phyloP scores from a whole-genome alignment of 1,140 invertebrate species.

The Neelides sp. region DNA sequence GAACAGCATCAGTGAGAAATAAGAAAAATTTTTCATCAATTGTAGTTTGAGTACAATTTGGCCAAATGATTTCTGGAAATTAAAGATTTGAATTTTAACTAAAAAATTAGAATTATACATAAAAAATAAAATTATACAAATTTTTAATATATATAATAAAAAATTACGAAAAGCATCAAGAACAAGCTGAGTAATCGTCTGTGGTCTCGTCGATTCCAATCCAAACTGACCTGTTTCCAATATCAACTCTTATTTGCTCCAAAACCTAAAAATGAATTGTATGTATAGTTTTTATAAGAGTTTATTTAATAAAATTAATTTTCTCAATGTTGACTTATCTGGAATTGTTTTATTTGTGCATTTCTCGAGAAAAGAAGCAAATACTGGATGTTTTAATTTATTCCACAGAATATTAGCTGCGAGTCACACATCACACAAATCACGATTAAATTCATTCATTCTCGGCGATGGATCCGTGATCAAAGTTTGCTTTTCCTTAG shows the following conservation, averaged over 20 bases:
- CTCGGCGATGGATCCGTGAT: background rate
- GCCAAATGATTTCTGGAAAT: constrained; percentile 7
- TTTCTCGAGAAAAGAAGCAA: no score
- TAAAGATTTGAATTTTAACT: background rate
- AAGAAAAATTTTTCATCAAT: constrained; percentile 32
- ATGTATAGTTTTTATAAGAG: no score
- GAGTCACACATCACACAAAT: background rate
- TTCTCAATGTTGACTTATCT: no score
- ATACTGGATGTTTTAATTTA: background rate
- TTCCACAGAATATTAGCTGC: background rate
- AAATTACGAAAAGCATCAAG: constrained; percentile 2
- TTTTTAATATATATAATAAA: constrained; percentile 7
- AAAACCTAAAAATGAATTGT: no score
- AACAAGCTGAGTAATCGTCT: background rate
- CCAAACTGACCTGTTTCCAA: constrained; percentile 8
- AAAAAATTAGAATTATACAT: background rate
- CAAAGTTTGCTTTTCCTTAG: no score
- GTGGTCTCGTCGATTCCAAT: constrained; percentile 21
- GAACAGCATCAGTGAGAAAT: constrained; percentile 31
- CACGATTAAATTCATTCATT: background rate
- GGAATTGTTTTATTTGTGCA: no score
- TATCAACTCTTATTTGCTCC: no score
- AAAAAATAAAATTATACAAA: background rate
- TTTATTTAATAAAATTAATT: no score
- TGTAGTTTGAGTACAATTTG: constrained; percentile 1